Conservation (phyloP, 2,797 vertebrate genomes). For the Chaetodon trifasciatus region DNA sequence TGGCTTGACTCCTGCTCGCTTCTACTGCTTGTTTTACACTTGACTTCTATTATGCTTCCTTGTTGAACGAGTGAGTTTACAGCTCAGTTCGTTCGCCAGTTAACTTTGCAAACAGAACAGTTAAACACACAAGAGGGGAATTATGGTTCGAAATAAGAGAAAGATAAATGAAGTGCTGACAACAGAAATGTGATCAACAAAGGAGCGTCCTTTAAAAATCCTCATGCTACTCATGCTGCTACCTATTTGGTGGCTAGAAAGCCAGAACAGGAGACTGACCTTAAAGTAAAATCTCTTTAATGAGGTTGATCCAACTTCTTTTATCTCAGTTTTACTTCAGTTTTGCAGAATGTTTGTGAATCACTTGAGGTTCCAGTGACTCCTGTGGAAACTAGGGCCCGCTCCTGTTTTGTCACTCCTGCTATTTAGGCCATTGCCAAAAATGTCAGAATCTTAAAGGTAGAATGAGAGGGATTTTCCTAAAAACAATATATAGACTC, state of each 20-base stretch:
- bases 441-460: slow-evolving; percentile 7
- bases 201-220: neutral
- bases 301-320: neutral
- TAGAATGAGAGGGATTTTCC: neutral
- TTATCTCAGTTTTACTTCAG: neutral
- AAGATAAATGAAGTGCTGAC: neutral
- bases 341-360: slow-evolving; percentile 5
- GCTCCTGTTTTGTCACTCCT: neutral
- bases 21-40: slow-evolving; percentile 17
- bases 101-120: neutral
- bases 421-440: slow-evolving; percentile 13
- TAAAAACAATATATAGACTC: too few species aligned
- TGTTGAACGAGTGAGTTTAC: slow-evolving; percentile 1
- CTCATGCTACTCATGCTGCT: neutral
- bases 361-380: slow-evolving; percentile 4
- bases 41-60: slow-evolving; percentile 21
- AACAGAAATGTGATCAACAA: neutral
- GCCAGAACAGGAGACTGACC: neutral
- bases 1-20: neutral
- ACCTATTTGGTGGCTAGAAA: neutral
- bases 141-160: neutral
- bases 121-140: slow-evolving; percentile 8
- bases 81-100: slow-evolving; percentile 1
- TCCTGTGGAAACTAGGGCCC: slow-evolving; percentile 9
- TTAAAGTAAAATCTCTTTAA: neutral